Evolutionary conservation across 2,113 vertebrate genomes (phyloP).

Genomic region (Gymnorhina tibicen): DNA sequence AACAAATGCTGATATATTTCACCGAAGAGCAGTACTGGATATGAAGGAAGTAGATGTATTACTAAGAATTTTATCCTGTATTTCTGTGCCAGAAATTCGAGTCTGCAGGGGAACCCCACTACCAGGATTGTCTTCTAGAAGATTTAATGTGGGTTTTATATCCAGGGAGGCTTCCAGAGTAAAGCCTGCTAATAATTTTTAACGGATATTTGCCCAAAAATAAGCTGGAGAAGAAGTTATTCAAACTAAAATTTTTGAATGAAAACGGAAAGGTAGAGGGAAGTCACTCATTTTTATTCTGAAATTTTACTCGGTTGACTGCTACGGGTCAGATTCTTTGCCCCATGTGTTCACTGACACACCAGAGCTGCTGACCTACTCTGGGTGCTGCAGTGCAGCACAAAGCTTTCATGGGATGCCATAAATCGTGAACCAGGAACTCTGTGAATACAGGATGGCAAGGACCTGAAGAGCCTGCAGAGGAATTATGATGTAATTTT

Average conservation of each 20-base stretch:
- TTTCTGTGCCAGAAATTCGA: background rate
- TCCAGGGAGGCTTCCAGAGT: background rate
- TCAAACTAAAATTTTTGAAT: background rate
- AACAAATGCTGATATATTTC: background rate
- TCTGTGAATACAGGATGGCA: background rate
- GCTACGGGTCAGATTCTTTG: background rate
- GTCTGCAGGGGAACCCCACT: background rate
- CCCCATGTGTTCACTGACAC: background rate
- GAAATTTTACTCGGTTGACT: background rate
- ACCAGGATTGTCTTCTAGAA: background rate
- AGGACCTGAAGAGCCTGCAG: background rate
- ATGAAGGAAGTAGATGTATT: background rate
- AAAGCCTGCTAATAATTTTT: background rate
- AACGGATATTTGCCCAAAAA: background rate
- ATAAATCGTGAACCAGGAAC: background rate
- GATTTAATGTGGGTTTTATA: background rate
- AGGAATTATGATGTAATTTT: background rate
- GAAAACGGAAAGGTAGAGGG: background rate
- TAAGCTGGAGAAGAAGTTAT: background rate
- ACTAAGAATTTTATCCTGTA: background rate
- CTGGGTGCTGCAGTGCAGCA: background rate
- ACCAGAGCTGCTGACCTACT: background rate
- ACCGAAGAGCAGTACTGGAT: background rate
- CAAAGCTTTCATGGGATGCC: background rate
- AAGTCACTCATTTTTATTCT: background rate